These are phyloP conservation scores for Drosophila sucinea DNA, from an alignment of 1,140 invertebrate species.

Conservation along the genomic window DNA sequence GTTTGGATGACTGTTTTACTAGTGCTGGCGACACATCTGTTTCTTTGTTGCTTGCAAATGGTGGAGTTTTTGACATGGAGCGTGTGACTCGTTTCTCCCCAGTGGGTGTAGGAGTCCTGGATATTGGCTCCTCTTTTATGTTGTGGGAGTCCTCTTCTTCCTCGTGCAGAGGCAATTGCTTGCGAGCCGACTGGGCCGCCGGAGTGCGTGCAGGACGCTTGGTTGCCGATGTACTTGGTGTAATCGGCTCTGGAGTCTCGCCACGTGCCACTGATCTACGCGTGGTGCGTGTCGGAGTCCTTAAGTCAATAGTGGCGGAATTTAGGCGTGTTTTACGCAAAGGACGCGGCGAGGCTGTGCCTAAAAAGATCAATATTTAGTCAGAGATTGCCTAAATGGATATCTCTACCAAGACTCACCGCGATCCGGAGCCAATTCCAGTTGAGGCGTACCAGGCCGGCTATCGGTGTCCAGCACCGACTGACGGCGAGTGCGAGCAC, in stretches of 20 bases:
- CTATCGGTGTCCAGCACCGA: constrained; percentile 57
- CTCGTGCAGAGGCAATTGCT: constrained; percentile 47
- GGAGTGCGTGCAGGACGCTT: constrained; percentile 48
- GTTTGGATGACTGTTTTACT: neutral
- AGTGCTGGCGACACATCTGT: neutral
- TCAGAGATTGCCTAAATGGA: neutral
- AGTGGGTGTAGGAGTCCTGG: neutral
- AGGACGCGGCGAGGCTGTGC: constrained; percentile 54
- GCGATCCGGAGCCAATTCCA: constrained; percentile 47
- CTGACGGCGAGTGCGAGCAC: constrained; percentile 60
- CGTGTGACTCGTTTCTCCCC: constrained; percentile 51
- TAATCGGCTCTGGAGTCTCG: constrained; percentile 57
- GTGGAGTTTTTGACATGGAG: constrained; percentile 67
- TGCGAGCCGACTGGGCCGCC: constrained; percentile 42
- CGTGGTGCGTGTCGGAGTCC: constrained; percentile 56
- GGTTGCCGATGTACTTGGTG: constrained; percentile 26
- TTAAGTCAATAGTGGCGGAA: constrained; percentile 46
- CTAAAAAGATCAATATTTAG: constrained; percentile 3
- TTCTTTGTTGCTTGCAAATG: neutral
- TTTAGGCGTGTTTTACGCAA: constrained; percentile 61
- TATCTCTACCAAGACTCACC: constrained; percentile 43
- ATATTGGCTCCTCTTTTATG: neutral
- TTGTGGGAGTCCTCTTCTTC: constrained; percentile 30
- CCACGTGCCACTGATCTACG: constrained; percentile 53
- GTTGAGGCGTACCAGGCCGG: constrained; percentile 60